These are phyloP conservation scores for Vulpes lagopus DNA, from an alignment of 2,113 vertebrate genomes.

Conservation along the genomic window DNA sequence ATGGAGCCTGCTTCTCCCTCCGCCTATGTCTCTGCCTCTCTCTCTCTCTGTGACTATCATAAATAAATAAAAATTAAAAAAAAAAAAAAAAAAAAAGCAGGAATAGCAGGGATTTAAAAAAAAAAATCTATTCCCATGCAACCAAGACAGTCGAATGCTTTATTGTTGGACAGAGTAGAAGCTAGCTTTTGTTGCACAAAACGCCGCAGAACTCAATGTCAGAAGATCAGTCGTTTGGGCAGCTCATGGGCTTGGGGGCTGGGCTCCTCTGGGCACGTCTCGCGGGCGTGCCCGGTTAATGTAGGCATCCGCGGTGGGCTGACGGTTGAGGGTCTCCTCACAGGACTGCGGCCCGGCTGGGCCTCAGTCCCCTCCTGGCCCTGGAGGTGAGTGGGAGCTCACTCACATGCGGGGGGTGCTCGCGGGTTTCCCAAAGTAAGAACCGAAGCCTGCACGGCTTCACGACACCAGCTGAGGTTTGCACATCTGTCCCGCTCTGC, in stretches of 20 bases:
- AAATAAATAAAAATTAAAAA: too few species aligned
- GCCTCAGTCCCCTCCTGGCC: accelerated
- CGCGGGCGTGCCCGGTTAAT: accelerated
- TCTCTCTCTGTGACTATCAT: too few species aligned
- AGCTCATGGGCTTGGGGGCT: accelerated
- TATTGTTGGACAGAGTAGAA: accelerated
- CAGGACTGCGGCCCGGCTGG: accelerated
- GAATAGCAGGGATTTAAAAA: accelerated
- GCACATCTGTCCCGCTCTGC: not conserved
- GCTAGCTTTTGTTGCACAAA: not conserved
- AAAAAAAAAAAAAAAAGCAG: too few species aligned
- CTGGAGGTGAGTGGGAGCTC: accelerated
- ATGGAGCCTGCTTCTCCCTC: too few species aligned
- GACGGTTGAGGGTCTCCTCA: accelerated
- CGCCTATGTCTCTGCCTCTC: too few species aligned
- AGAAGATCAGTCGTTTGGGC: accelerated
- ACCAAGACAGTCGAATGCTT: not conserved
- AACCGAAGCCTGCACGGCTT: accelerated
- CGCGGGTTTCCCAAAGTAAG: not conserved
- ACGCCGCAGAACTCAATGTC: accelerated
- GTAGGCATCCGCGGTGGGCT: accelerated
- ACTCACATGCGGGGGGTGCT: accelerated
- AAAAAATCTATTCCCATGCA: not conserved
- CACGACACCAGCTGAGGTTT: accelerated
- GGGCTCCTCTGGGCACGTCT: not conserved